Evolutionary conservation across 2,888 invertebrate genomes (phyloP), one percentile per base, ranked within the genome.

Genomic region (Aquatica leii): DNA sequence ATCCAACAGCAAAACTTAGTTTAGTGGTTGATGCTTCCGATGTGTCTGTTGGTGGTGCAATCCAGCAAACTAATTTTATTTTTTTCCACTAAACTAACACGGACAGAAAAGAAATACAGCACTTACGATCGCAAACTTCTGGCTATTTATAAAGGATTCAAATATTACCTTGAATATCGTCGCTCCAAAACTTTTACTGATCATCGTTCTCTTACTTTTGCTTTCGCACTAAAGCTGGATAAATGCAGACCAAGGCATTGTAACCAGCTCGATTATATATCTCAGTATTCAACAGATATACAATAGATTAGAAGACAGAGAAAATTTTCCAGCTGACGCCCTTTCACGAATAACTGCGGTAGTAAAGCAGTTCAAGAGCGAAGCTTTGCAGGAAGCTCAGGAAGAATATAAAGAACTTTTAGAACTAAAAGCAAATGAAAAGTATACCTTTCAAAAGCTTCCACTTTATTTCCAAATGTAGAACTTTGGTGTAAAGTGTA

Each of bases 11-110:
- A n/a, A n/a, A n/a, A n/a, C n/a, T n/a, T n/a, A n/a, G n/a, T n/a
- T n/a, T n/a, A n/a, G n/a, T n/a, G n/a, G 74, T 74, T 0, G 80
- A 82, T 58, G 81, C 81, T 1, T 82, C 81, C 0, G 77, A 80
- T 40, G 59, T 35, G 0, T 75, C 80, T 1, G 73, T 81, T 2
- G 81, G 81, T 0, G 79, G 78, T 1, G 76, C 73, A 0, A 54
- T 82, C n/a, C n/a, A n/a, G n/a, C n/a, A n/a, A n/a, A 65, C 80
- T 80, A 0, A 54, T 81, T 2, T 76, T 76, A 0, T 81, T 80
- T 54, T 81, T 77, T 58, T 79, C 78, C 1, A 69, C 67, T 40
- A 79, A 78, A 43, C 66, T 81, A 0, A 73, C 59, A 14, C 41
- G 5, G 17, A 17, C 41, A 8, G 41, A 43, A 43, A 9, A 14